phyloP scores from a whole-genome alignment of 2,113 vertebrate species.

The Potamarius usumacintae region DNA sequence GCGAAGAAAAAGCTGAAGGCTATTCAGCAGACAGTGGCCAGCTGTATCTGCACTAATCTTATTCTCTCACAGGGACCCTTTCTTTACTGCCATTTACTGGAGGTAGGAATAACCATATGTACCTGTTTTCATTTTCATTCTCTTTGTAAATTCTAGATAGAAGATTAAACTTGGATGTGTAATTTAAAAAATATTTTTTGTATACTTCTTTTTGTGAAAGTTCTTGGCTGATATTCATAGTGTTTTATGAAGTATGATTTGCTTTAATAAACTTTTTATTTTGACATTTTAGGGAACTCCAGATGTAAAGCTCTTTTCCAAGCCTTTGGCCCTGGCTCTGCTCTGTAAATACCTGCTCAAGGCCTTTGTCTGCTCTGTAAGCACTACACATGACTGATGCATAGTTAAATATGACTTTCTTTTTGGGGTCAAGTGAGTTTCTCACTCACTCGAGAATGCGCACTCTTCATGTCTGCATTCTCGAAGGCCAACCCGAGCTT shows the following conservation, averaged over 20 bases:
- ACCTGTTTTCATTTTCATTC: not conserved
- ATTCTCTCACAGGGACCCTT: conserved; percentile 96
- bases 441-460: not conserved
- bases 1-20: conserved; percentile 91
- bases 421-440: not conserved
- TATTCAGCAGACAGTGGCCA: conserved; percentile 92
- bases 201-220: not conserved
- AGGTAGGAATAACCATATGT: conserved; percentile 71
- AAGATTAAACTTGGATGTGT: not conserved
- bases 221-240: not conserved
- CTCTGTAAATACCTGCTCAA: conserved; percentile 92
- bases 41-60: conserved; percentile 95
- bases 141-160: not conserved
- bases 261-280: not conserved
- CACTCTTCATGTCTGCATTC: too few species aligned
- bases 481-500: too few species aligned
- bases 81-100: conserved; percentile 94
- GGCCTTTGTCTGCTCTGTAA: conserved; percentile 90
- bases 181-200: not conserved
- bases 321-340: conserved; percentile 83
- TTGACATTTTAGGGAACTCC: conserved; percentile 83
- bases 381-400: conserved; percentile 44
- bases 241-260: not conserved
- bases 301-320: conserved; percentile 90
- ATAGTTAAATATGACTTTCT: not conserved